Conservation (phyloP, 2,113 vertebrate species). For the Dinomys branickii region DNA sequence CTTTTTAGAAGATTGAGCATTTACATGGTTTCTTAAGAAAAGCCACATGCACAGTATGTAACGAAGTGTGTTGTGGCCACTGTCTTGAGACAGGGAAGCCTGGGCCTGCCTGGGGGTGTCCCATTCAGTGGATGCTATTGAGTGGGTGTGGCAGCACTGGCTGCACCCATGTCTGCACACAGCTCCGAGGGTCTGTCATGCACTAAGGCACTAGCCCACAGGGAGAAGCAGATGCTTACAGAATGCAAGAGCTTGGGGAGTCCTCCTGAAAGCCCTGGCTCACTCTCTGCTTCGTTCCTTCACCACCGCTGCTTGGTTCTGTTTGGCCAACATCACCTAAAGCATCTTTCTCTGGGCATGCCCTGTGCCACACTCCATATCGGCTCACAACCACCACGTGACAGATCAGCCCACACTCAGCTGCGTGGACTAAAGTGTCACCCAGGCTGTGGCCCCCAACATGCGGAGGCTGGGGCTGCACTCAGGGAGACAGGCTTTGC, state of each 20-base stretch:
- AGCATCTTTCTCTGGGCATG: not conserved
- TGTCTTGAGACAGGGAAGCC: not conserved
- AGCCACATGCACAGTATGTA: accelerated
- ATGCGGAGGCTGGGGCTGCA: too few species aligned
- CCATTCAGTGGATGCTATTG: accelerated
- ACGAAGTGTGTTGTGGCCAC: not conserved
- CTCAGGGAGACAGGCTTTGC: not conserved
- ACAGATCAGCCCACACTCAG: not conserved
- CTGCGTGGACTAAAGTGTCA: not conserved
- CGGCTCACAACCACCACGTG: accelerated
- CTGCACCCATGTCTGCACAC: not conserved
- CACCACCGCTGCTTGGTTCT: not conserved
- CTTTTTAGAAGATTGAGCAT: not conserved
- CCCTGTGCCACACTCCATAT: accelerated
- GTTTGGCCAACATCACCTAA: not conserved
- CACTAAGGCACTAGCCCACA: not conserved
- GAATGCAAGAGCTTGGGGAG: not conserved
- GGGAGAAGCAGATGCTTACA: not conserved
- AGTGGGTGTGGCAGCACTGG: accelerated
- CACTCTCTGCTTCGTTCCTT: not conserved
- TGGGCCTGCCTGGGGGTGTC: not conserved
- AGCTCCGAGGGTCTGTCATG: not conserved
- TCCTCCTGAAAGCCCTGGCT: not conserved
- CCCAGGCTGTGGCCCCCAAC: not conserved
- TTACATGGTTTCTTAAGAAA: not conserved